A percentile compares a stretch with the other conserved stretches of the same genome.
Conservation (phyloP, 2,797 vertebrate species). For the Chaunax sp. region DNA sequence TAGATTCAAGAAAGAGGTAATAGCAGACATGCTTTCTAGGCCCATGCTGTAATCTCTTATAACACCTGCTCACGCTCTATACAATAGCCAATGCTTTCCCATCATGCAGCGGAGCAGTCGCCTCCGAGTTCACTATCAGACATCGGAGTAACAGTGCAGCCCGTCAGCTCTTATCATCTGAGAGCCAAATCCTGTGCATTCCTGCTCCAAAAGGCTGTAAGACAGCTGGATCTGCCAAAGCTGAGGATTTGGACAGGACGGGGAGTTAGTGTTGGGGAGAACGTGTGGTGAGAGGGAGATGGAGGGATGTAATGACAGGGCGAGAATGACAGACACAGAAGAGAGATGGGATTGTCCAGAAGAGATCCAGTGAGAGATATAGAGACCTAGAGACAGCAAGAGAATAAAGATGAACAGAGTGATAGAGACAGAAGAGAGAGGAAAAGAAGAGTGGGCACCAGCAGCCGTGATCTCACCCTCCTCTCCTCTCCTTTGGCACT, state of each 20-base stretch:
- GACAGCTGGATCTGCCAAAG: constrained; percentile 31
- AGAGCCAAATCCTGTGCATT: constrained; percentile 60
- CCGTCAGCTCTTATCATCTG: constrained; percentile 58
- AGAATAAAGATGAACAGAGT: constrained; percentile 36
- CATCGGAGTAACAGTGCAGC: constrained; percentile 14
- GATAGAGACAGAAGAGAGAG: constrained; percentile 44
- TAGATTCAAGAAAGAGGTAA: constrained; percentile 61
- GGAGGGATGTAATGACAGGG: not conserved
- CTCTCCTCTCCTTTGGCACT: constrained; percentile 68
- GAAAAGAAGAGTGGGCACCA: constrained; percentile 77
- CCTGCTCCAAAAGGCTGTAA: constrained; percentile 49
- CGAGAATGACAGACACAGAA: constrained; percentile 22
- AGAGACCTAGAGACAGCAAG: constrained; percentile 29
- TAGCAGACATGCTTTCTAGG: constrained; percentile 32
- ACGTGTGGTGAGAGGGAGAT: not conserved
- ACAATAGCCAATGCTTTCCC: constrained; percentile 68
- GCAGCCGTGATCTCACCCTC: constrained; percentile 81
- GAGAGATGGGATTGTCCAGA: constrained; percentile 52
- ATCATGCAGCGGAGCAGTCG: constrained; percentile 42
- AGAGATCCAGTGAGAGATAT: constrained; percentile 44
- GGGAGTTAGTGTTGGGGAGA: constrained; percentile 10
- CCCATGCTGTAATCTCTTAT: constrained; percentile 61
- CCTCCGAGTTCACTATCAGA: constrained; percentile 55
- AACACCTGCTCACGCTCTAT: constrained; percentile 67
- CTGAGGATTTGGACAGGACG: constrained; percentile 16